A percentile compares a stretch with the other conserved stretches of the same genome.
Evolutionary conservation across 2,797 vertebrate species (phyloP).

Genomic region (Helarctos malayanus): DNA sequence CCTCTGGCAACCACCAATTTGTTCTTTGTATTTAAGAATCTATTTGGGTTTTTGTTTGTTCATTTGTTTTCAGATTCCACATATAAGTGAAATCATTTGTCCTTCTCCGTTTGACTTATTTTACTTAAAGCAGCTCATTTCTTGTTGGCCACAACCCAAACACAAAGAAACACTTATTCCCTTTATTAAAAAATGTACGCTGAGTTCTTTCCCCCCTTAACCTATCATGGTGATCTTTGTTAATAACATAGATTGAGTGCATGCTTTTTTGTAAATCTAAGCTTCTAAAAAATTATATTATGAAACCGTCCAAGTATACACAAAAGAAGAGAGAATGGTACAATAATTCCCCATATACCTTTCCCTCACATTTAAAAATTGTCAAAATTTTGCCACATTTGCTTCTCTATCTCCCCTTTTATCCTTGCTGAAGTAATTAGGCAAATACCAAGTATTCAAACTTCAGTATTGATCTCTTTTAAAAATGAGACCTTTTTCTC

Average conservation of each 20-base stretch:
- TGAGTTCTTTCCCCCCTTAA: not conserved
- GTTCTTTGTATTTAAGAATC: not conserved
- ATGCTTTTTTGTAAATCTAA: constrained; percentile 22
- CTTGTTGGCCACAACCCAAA: not conserved
- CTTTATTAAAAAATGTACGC: not conserved
- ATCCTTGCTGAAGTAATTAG: constrained; percentile 23
- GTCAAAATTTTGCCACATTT: not conserved
- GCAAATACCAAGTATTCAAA: constrained; percentile 10
- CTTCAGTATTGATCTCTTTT: not conserved
- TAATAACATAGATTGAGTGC: not conserved
- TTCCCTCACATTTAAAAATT: not conserved
- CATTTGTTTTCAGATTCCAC: not conserved
- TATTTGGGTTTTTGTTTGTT: not conserved
- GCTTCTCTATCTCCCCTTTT: not conserved
- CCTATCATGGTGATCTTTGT: not conserved
- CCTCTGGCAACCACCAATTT: not conserved
- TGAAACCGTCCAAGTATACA: not conserved
- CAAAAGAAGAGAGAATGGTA: not conserved
- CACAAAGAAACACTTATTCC: not conserved
- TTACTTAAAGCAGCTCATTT: not conserved
- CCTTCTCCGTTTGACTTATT: not conserved
- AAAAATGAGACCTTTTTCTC: not conserved
- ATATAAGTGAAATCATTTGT: not conserved
- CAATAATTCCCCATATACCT: not conserved
- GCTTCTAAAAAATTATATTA: not conserved